phyloP scores from a whole-genome alignment of 2,797 vertebrate genomes.

The Margarornis squamiger region DNA sequence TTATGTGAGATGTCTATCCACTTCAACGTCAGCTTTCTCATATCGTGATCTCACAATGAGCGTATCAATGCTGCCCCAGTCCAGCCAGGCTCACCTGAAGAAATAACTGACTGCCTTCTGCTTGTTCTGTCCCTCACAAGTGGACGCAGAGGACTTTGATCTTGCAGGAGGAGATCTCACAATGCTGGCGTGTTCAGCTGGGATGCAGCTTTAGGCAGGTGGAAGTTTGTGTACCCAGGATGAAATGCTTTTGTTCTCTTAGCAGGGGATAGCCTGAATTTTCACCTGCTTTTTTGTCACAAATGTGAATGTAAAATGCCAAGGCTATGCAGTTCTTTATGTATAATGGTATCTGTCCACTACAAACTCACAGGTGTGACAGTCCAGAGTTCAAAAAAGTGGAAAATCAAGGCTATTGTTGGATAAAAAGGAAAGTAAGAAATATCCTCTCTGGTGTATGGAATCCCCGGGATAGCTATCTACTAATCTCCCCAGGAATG shows the following conservation, averaged over 20 bases:
- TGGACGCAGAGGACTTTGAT: not conserved
- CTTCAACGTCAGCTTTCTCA: not conserved
- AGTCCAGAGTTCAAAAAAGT: not conserved
- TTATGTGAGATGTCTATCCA: not conserved
- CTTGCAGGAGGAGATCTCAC: not conserved
- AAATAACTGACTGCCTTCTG: not conserved
- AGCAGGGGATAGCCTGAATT: not conserved
- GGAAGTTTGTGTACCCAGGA: not conserved
- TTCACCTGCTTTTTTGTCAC: not conserved
- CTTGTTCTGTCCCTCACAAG: not conserved
- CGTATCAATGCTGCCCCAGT: not conserved
- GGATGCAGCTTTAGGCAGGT: not conserved
- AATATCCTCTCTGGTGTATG: not conserved
- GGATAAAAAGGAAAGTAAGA: not conserved
- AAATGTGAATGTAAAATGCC: not conserved
- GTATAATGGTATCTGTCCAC: not conserved
- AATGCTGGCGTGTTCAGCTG: not conserved
- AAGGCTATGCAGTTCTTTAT: not conserved
- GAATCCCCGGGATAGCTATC: not conserved
- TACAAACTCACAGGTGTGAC: not conserved
- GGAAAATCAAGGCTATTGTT: not conserved
- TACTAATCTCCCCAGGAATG: not conserved
- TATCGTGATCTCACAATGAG: not conserved
- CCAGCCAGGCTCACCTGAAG: not conserved
- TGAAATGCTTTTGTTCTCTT: not conserved